A percentile compares a stretch with the other conserved stretches of the same genome.
Conservation (phyloP, 2,797 vertebrate genomes). For the Chelonia mydas region DNA sequence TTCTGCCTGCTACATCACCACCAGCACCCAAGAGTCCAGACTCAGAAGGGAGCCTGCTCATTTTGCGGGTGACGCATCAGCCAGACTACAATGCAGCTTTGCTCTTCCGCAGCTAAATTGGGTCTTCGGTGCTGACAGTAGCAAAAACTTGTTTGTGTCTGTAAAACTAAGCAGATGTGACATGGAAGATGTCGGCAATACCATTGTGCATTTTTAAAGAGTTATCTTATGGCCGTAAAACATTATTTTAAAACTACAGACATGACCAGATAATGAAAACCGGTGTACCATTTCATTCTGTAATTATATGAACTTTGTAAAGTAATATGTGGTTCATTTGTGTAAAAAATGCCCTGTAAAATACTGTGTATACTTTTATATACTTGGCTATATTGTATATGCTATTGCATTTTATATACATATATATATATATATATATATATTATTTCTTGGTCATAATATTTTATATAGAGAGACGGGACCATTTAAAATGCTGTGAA, state of each 20-base stretch:
- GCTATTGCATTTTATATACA: not conserved
- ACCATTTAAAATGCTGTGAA: not conserved
- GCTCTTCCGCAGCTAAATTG: constrained; percentile 65
- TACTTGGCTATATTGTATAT: not conserved
- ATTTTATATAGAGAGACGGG: not conserved
- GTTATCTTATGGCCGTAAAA: constrained; percentile 46
- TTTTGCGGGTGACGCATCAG: constrained; percentile 45
- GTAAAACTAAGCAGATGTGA: constrained; percentile 64
- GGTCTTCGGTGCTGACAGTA: constrained; percentile 73
- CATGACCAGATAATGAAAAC: not conserved
- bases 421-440: not conserved
- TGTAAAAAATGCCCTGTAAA: not conserved
- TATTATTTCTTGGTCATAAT: not conserved
- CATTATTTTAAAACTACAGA: not conserved
- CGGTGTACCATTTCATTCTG: not conserved
- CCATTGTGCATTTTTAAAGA: constrained; percentile 44
- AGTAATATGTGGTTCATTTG: not conserved
- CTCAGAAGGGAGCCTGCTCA: constrained; percentile 38
- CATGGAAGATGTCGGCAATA: constrained; percentile 64
- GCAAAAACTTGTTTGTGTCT: constrained; percentile 77
- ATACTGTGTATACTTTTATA: not conserved
- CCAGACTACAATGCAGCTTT: constrained; percentile 54
- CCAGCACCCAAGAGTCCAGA: constrained; percentile 33
- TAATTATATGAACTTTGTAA: not conserved
- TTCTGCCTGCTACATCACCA: constrained; percentile 34